These are phyloP conservation scores for Eledone cirrhosa DNA, from an alignment of 2,888 invertebrate species.

Conservation along the genomic window DNA sequence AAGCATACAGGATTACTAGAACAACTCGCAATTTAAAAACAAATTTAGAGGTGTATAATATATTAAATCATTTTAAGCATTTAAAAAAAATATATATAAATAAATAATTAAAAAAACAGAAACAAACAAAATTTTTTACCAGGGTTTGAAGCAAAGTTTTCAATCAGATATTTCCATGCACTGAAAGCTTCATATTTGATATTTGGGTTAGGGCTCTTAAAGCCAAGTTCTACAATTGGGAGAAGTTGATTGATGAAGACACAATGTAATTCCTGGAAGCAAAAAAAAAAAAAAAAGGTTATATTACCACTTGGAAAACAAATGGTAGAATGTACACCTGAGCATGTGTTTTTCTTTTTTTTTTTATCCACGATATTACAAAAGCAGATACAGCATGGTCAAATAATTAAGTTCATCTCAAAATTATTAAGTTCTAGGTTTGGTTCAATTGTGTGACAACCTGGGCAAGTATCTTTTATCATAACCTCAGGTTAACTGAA, in stretches of 20 bases:
- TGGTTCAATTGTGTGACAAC: no score
- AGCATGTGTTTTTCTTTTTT: no score
- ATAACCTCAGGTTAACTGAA: no score
- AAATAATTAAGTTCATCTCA: no score
- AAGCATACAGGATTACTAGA: no score
- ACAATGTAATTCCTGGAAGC: slow-evolving; percentile 53
- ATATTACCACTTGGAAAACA: neutral
- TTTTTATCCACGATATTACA: no score
- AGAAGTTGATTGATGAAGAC: slow-evolving; percentile 55
- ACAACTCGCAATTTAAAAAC: no score
- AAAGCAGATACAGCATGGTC: no score
- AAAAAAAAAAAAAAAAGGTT: neutral
- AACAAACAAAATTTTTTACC: slow-evolving; percentile 40
- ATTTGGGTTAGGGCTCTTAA: slow-evolving; percentile 50
- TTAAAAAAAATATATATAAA: neutral
- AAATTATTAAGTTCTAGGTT: no score
- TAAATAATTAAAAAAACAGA: neutral
- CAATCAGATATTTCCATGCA: slow-evolving; percentile 59
- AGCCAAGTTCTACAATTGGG: slow-evolving; percentile 56
- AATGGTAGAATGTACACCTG: no score
- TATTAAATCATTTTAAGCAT: neutral
- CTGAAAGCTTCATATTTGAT: slow-evolving; percentile 52
- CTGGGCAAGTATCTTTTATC: no score
- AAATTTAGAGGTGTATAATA: neutral
- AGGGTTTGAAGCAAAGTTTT: slow-evolving; percentile 58